A percentile compares a stretch with the other conserved stretches of the same genome.
These are phyloP conservation scores for Lanius collurio DNA, from an alignment of 2,113 vertebrate genomes.

Conservation along the genomic window DNA sequence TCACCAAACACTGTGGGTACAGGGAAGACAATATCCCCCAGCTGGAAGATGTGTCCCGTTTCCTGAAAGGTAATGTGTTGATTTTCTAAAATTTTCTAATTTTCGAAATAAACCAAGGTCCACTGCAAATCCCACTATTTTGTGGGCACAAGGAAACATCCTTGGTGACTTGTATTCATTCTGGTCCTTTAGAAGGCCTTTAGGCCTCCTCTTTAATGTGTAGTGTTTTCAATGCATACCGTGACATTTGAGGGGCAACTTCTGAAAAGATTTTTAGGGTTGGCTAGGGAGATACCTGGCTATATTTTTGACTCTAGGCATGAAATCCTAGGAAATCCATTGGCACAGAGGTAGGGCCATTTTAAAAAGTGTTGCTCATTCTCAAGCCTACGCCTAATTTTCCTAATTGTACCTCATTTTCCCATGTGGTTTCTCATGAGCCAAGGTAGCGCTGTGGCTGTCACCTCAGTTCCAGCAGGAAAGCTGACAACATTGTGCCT, in stretches of 20 bases:
- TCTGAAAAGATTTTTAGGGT: neutral
- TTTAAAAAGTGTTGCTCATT: neutral
- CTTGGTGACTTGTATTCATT: neutral
- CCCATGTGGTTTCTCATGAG: neutral
- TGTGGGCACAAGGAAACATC: neutral
- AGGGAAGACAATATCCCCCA: slow-evolving; percentile 97
- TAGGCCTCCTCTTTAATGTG: neutral
- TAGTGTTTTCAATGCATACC: neutral
- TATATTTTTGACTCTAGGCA: neutral
- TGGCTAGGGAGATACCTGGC: neutral
- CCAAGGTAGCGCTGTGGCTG: neutral
- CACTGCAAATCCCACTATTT: neutral
- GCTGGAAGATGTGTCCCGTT: slow-evolving; percentile 93
- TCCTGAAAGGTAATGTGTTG: slow-evolving; percentile 83
- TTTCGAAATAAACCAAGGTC: neutral
- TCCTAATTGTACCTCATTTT: neutral
- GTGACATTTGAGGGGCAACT: neutral
- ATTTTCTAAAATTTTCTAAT: neutral
- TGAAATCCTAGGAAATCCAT: neutral
- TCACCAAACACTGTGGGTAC: slow-evolving; percentile 90
- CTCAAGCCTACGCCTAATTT: neutral
- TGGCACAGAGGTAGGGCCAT: neutral
- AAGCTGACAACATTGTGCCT: neutral
- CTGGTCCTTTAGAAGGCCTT: neutral
- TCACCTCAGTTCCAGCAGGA: neutral